Evolutionary conservation across 2,888 invertebrate species (phyloP).

Genomic region (Amblyjoppa proteus): DNA sequence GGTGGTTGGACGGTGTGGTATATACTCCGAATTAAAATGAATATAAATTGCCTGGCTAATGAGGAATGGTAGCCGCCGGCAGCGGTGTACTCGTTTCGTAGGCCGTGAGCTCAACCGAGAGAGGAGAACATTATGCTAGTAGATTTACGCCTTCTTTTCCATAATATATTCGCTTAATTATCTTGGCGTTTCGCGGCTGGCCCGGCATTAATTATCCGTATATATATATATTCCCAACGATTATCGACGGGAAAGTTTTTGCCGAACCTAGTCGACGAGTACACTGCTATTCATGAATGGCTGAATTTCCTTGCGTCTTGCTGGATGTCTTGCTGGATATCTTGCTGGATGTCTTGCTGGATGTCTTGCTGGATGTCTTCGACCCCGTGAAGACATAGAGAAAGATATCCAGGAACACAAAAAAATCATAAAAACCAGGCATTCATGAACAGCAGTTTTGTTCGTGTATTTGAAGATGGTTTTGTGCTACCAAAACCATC

Average conservation of each 20-base stretch:
- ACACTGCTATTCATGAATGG: too few species aligned
- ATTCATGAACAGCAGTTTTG: too few species aligned
- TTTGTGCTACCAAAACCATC: too few species aligned
- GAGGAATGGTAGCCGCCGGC: constrained; percentile 64
- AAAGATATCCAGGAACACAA: too few species aligned
- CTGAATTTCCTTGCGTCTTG: too few species aligned
- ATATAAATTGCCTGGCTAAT: constrained; percentile 69
- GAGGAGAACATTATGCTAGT: constrained; percentile 61
- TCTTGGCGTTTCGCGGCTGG: constrained; percentile 56
- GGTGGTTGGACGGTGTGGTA: constrained; percentile 45
- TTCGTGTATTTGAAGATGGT: too few species aligned
- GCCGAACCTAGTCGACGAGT: background rate
- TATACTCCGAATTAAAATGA: constrained; percentile 67
- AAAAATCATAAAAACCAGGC: too few species aligned
- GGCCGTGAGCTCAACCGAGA: constrained; percentile 18
- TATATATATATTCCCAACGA: background rate
- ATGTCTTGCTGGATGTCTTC: too few species aligned
- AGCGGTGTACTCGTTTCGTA: constrained; percentile 41
- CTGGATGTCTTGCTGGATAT: too few species aligned
- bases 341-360: too few species aligned
- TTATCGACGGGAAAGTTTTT: background rate
- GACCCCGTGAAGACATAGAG: too few species aligned
- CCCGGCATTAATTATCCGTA: constrained; percentile 39
- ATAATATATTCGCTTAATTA: constrained; percentile 66
- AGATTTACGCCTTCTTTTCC: constrained; percentile 66